phyloP scores from a whole-genome alignment of 2,888 invertebrate species.

The Catocala sponsa region DNA sequence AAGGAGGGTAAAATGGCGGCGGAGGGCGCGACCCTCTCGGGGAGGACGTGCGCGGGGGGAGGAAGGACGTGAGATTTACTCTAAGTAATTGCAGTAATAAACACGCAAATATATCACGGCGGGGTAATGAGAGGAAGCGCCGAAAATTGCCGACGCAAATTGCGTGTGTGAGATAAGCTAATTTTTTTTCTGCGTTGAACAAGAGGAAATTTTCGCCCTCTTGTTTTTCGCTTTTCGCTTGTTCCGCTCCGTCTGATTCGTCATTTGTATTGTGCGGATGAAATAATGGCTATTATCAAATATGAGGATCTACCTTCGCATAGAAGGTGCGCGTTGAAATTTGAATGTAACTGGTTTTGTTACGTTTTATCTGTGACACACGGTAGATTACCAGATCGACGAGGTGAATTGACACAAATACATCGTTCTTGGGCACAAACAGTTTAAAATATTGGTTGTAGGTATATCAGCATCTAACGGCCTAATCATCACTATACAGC shows the following conservation, averaged over 20 bases:
- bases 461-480: no score
- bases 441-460: no score
- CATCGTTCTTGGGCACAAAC: no score
- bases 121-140: constrained; percentile 87
- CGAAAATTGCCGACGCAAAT: constrained; percentile 86
- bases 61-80: constrained; percentile 89
- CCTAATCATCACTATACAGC: no score
- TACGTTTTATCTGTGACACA: no score
- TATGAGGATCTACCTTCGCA: neutral
- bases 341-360: no score
- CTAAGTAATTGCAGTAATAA: constrained; percentile 89
- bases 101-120: constrained; percentile 88
- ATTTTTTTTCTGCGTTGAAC: constrained; percentile 73
- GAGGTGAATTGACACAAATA: no score
- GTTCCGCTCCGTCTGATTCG: constrained; percentile 45
- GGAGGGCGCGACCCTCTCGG: constrained; percentile 83
- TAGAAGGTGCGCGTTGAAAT: neutral
- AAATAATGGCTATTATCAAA: constrained; percentile 24
- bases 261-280: constrained; percentile 39
- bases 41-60: constrained; percentile 66
- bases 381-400: no score
- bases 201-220: constrained; percentile 47
- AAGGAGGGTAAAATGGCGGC: constrained; percentile 85
- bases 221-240: constrained; percentile 46
- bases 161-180: constrained; percentile 87